These are phyloP conservation scores for Pseudonaja textilis DNA, from an alignment of 2,113 vertebrate species.

Conservation along the genomic window DNA sequence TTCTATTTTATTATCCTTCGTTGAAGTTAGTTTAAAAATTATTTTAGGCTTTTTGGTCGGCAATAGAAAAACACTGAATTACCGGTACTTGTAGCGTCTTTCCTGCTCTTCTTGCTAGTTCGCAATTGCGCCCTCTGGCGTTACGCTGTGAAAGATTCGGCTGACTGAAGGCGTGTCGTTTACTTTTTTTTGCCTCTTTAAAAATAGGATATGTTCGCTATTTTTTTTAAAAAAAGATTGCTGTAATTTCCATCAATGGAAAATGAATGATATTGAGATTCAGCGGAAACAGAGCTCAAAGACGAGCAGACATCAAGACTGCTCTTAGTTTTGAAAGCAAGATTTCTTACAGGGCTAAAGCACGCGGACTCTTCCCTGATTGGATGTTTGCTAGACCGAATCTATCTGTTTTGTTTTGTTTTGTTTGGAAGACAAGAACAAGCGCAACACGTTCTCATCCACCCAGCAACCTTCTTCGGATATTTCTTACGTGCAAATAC, in stretches of 20 bases:
- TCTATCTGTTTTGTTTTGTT: background rate
- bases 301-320: background rate
- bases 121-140: background rate
- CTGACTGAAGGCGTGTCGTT: rapidly evolving
- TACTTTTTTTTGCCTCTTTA: background rate
- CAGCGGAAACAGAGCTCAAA: background rate
- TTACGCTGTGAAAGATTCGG: background rate
- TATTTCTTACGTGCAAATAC: background rate
- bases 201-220: background rate
- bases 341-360: background rate
- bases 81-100: background rate
- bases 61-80: background rate
- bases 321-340: background rate
- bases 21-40: background rate
- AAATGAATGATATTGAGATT: background rate
- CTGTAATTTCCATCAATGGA: no score
- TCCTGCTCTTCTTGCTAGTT: background rate
- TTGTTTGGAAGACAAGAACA: background rate
- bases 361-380: background rate
- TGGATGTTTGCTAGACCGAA: background rate
- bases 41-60: background rate
- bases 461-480: background rate
- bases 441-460: background rate
- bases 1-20: background rate
- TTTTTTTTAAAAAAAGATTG: background rate